A percentile compares a stretch with the other conserved stretches of the same genome.
Evolutionary conservation across 2,797 vertebrate species (phyloP).

Genomic region (Dicrostonyx torquatus): DNA sequence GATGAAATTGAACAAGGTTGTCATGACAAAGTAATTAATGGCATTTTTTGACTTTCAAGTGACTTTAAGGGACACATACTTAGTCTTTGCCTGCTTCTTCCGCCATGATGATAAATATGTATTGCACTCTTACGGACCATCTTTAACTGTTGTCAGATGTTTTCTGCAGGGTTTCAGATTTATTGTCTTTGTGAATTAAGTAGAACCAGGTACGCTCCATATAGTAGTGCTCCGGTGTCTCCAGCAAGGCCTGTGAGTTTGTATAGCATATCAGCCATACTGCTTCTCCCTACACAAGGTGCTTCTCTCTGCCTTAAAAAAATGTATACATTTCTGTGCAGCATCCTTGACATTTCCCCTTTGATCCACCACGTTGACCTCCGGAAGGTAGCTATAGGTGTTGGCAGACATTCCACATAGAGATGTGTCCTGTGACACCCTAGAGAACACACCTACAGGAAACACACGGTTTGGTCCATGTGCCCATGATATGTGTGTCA

Average conservation of each 20-base stretch:
- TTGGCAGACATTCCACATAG: not conserved
- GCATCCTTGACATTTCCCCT: not conserved
- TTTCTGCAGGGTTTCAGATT: slow-evolving; percentile 51
- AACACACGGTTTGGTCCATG: not conserved
- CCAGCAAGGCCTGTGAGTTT: not conserved
- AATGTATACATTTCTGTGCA: not conserved
- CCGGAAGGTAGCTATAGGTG: not conserved
- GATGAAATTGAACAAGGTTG: slow-evolving; percentile 72
- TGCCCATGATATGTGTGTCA: rapidly evolving
- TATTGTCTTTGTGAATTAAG: slow-evolving; percentile 69
- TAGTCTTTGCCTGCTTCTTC: slow-evolving; percentile 14
- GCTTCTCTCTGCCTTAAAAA: not conserved
- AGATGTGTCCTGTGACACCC: not conserved
- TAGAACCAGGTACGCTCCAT: slow-evolving; percentile 45
- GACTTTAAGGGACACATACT: slow-evolving; percentile 60
- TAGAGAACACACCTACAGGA: not conserved
- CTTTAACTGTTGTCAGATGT: slow-evolving; percentile 77
- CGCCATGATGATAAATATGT: slow-evolving; percentile 81
- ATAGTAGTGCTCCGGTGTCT: not conserved
- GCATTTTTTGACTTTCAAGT: slow-evolving; percentile 80
- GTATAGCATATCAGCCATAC: not conserved
- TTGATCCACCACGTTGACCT: not conserved
- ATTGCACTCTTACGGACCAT: slow-evolving; percentile 76
- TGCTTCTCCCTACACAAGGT: not conserved
- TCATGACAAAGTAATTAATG: slow-evolving; percentile 80